A percentile compares a stretch with the other conserved stretches of the same genome.
Conservation (phyloP, 2,888 invertebrate genomes). For the Penaeus monodon region DNA sequence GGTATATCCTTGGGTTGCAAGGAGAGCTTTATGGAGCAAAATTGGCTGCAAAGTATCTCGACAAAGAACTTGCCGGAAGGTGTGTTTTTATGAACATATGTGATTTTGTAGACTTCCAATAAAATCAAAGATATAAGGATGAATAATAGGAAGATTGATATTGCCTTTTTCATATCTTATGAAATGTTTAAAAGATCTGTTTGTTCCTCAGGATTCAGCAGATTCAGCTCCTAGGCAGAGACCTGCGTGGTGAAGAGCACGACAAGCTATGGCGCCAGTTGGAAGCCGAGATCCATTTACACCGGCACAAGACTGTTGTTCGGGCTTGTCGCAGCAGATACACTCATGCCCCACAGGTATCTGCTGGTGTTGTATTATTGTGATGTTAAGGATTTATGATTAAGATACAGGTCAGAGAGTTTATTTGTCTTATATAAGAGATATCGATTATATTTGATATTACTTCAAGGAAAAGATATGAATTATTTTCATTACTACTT, state of each 20-base stretch:
- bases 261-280: conserved; percentile 85
- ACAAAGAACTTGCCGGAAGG: conserved; percentile 83
- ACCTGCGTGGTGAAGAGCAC: conserved; percentile 83
- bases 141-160: neutral
- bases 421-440: too few relatives aligned
- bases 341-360: conserved; percentile 54
- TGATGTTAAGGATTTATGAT: too few relatives aligned
- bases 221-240: conserved; percentile 83
- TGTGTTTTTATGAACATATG: conserved; percentile 66
- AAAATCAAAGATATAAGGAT: neutral
- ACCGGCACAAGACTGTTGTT: conserved; percentile 85
- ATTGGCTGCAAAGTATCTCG: conserved; percentile 86
- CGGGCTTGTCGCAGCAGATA: conserved; percentile 72
- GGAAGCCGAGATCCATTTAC: conserved; percentile 87
- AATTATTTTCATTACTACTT: too few relatives aligned
- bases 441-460: too few relatives aligned
- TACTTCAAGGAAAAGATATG: too few relatives aligned
- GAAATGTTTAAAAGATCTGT: neutral
- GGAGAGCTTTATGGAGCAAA: conserved; percentile 87
- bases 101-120: neutral
- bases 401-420: too few relatives aligned
- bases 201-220: conserved; percentile 80
- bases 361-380: neutral
- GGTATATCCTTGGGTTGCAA: conserved; percentile 81
- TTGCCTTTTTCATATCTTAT: neutral